Percentiles rank a stretch among this genome's conserved stretches.
These are phyloP conservation scores for Zoanthus gigantus DNA, from an alignment of 92 coral and sea anemone species.

Conservation along the genomic window DNA sequence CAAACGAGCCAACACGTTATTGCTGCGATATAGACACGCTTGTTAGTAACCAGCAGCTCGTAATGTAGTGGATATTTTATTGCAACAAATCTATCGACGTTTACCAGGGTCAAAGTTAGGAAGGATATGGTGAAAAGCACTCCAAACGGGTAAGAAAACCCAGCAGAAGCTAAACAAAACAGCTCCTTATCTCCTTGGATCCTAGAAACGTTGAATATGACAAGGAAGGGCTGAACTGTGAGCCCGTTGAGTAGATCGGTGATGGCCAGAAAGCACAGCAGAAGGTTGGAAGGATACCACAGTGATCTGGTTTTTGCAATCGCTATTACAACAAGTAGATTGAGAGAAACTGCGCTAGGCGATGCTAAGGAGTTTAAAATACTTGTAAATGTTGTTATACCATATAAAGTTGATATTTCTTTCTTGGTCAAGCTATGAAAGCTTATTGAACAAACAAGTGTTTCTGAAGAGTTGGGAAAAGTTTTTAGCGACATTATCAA, in stretches of 20 bases:
- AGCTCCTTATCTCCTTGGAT: constrained; percentile 13
- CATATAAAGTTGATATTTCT: not conserved
- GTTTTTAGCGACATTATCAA: not conserved
- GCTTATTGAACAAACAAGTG: constrained; percentile 6
- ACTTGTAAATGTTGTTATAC: constrained; percentile 25
- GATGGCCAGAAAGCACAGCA: constrained; percentile 24
- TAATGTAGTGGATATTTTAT: constrained; percentile 25
- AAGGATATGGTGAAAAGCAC: constrained; percentile 19
- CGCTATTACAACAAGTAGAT: constrained; percentile 12
- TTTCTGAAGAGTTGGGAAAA: not conserved
- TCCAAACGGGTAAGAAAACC: constrained; percentile 33
- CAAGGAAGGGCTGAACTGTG: constrained; percentile 28
- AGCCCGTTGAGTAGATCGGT: constrained; percentile 31
- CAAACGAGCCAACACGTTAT: constrained; percentile 30
- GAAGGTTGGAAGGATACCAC: constrained; percentile 19
- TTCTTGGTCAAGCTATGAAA: constrained; percentile 19
- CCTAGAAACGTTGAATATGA: constrained; percentile 36
- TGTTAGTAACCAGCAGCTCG: constrained; percentile 7
- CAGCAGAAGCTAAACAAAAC: constrained; percentile 15
- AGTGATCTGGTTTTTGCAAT: constrained; percentile 7
- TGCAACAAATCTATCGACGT: constrained; percentile 14
- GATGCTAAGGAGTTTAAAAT: constrained; percentile 19
- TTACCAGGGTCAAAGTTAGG: constrained; percentile 28
- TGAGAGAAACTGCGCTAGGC: constrained; percentile 9
- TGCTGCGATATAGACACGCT: constrained; percentile 28